Conservation (phyloP, 2,113 vertebrate genomes). For the Phalacrocorax carbo region DNA sequence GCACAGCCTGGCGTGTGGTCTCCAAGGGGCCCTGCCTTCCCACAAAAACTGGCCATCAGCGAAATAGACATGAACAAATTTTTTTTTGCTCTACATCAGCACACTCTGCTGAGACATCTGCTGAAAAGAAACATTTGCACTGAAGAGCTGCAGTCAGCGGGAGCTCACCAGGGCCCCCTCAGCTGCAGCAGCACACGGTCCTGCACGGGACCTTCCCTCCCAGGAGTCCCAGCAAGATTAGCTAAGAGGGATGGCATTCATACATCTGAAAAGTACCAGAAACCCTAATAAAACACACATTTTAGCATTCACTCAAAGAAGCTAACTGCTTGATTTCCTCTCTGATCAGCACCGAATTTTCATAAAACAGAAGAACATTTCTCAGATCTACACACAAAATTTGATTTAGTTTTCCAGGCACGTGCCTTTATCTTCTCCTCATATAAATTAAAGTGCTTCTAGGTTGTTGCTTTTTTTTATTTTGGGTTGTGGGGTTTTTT, state of each 20-base stretch:
- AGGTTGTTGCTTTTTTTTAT: neutral
- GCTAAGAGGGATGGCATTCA: neutral
- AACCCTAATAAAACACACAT: neutral
- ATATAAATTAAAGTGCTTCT: neutral
- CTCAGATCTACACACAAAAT: neutral
- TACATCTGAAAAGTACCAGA: neutral
- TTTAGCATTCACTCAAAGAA: neutral
- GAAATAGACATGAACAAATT: neutral
- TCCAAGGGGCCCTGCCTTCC: neutral
- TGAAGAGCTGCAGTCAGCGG: neutral
- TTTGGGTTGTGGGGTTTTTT: neutral
- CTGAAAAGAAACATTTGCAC: neutral
- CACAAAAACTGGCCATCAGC: constrained; percentile 8
- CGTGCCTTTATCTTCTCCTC: neutral
- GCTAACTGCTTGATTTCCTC: neutral
- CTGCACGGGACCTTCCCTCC: neutral
- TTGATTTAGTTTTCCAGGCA: neutral
- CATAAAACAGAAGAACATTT: neutral
- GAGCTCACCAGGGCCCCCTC: neutral
- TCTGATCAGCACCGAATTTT: neutral
- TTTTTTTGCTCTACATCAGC: neutral
- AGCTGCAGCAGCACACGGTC: accelerated
- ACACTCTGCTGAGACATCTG: neutral
- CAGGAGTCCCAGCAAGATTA: neutral
- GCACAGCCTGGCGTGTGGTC: neutral